Evolutionary conservation across 2,888 invertebrate genomes (phyloP).

Genomic region (Drosophila affinis): DNA sequence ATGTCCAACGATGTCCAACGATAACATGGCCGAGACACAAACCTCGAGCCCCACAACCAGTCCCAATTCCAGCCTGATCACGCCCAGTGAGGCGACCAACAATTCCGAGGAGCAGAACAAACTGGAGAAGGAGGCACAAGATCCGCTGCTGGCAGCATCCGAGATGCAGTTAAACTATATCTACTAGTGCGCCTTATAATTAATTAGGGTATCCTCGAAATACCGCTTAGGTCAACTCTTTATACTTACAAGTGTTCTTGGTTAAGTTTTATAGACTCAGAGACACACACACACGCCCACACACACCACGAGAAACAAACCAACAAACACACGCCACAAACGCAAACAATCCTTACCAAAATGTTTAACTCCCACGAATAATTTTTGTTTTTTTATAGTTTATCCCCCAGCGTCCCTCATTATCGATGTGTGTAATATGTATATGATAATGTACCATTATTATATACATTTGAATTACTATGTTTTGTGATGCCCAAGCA

Average conservation of each 20-base stretch:
- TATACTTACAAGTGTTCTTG: slow-evolving; percentile 60
- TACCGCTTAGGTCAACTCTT: slow-evolving; percentile 45
- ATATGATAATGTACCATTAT: slow-evolving; percentile 36
- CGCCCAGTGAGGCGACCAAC: not conserved
- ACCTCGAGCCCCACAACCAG: slow-evolving; percentile 3
- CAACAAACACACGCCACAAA: slow-evolving; percentile 16
- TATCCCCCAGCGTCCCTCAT: slow-evolving; percentile 18
- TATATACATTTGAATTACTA: slow-evolving; percentile 33
- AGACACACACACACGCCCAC: slow-evolving; percentile 42
- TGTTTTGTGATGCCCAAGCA: slow-evolving; percentile 50
- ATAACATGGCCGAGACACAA: slow-evolving; percentile 1
- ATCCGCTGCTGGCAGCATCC: slow-evolving; percentile 59
- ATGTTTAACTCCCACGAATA: slow-evolving; percentile 34
- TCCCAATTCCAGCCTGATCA: slow-evolving; percentile 7
- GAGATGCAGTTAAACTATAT: slow-evolving; percentile 51
- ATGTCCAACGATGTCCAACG: not conserved
- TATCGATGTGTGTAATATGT: slow-evolving; percentile 34
- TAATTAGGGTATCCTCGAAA: slow-evolving; percentile 36
- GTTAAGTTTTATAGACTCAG: slow-evolving; percentile 54
- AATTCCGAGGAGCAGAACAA: slow-evolving; percentile 17
- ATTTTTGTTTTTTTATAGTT: slow-evolving; percentile 26
- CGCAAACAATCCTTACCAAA: slow-evolving; percentile 60
- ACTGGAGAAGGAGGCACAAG: slow-evolving; percentile 41
- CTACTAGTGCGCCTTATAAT: slow-evolving; percentile 50
- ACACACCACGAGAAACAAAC: slow-evolving; percentile 23